A percentile compares a stretch with the other conserved stretches of the same genome.
These are phyloP conservation scores for Bubo blakistoni DNA, from an alignment of 2,113 vertebrate genomes.

Conservation along the genomic window DNA sequence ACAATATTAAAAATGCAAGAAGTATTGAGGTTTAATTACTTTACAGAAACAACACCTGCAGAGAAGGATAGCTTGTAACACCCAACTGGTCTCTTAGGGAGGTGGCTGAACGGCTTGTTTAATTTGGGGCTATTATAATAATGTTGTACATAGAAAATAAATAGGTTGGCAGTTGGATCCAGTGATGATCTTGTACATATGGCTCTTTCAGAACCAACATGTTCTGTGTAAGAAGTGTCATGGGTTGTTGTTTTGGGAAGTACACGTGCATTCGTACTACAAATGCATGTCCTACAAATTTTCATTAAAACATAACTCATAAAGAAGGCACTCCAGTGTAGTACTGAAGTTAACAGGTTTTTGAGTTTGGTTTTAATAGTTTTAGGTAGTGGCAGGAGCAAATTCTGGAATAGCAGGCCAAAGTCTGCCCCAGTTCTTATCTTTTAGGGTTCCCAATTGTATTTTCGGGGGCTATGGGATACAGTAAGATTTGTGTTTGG, in stretches of 20 bases:
- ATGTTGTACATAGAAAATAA: background rate
- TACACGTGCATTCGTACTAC: rapidly evolving
- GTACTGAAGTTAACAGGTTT: background rate
- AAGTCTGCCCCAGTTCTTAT: background rate
- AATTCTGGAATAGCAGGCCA: background rate
- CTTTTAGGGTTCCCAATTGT: background rate
- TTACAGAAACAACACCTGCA: background rate
- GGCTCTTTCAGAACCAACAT: too few species aligned
- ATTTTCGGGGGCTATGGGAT: background rate
- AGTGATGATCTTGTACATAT: too few species aligned
- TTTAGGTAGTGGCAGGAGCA: background rate
- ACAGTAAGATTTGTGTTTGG: background rate
- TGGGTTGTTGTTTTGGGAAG: background rate
- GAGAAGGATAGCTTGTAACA: background rate
- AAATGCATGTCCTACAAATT: background rate
- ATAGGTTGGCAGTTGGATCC: background rate
- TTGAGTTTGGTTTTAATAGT: background rate
- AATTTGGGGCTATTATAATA: background rate
- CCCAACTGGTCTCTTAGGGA: background rate
- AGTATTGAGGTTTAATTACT: background rate
- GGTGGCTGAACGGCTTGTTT: background rate
- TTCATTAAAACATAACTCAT: background rate
- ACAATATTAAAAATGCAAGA: background rate
- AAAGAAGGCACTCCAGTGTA: too few species aligned
- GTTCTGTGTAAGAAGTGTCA: background rate